A percentile compares a stretch with the other conserved stretches of the same genome.
Evolutionary conservation across 2,797 vertebrate genomes (phyloP).

Genomic region (Urosaurus nigricauda): DNA sequence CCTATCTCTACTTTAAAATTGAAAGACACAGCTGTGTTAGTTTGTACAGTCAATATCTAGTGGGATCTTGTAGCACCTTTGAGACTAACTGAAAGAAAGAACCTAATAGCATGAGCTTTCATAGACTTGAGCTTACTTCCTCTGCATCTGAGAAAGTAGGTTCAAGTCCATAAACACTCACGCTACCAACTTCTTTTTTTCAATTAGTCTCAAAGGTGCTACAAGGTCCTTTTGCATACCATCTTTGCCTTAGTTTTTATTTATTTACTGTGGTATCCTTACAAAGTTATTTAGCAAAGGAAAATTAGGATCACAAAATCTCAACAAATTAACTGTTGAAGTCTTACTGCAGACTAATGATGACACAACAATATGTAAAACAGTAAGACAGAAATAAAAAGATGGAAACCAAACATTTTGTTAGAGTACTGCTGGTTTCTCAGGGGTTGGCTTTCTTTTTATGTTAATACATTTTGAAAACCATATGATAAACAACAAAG

Average conservation of each 20-base stretch:
- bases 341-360: constrained; percentile 3
- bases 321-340: neutral
- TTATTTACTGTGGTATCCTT: neutral
- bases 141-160: too few relatives aligned
- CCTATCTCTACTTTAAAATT: too few relatives aligned
- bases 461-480: neutral
- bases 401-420: neutral
- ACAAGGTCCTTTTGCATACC: too few relatives aligned
- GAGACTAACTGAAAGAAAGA: too few relatives aligned
- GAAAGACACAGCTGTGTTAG: too few relatives aligned
- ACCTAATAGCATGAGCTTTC: too few relatives aligned
- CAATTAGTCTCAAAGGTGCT: too few relatives aligned
- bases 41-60: too few relatives aligned
- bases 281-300: neutral
- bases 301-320: neutral
- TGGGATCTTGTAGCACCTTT: too few relatives aligned
- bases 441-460: neutral
- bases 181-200: too few relatives aligned
- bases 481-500: neutral
- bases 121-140: too few relatives aligned
- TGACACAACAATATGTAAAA: neutral
- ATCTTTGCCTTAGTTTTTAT: neutral
- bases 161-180: too few relatives aligned
- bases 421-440: neutral
- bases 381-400: neutral